A percentile compares a stretch with the other conserved stretches of the same genome.
Evolutionary conservation across 1,140 invertebrate genomes (phyloP).

Genomic region (Drosophila seguyi): DNA sequence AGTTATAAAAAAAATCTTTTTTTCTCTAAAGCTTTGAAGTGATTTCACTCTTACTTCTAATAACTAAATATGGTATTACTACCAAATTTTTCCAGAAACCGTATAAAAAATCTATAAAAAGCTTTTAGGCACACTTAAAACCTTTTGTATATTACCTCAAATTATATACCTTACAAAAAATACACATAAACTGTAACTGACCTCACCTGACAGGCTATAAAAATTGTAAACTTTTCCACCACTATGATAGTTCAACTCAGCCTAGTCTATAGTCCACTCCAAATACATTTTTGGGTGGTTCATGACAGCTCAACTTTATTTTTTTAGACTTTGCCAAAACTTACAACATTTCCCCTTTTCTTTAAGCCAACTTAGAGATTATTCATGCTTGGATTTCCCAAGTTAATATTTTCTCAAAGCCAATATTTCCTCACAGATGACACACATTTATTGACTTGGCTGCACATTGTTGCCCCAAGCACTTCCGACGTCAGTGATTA

Average conservation of each 20-base stretch:
- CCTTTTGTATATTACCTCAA: conserved; percentile 12
- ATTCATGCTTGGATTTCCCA: conserved; percentile 34
- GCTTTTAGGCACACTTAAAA: not conserved
- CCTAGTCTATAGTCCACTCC: not conserved
- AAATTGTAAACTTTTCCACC: not conserved
- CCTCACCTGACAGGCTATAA: conserved; percentile 14
- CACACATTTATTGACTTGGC: conserved; percentile 24
- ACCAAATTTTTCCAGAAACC: not conserved
- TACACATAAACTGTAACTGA: conserved; percentile 4
- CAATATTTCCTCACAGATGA: conserved; percentile 40
- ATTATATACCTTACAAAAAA: conserved; percentile 7
- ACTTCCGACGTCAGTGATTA: conserved; percentile 48
- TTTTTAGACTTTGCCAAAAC: not conserved
- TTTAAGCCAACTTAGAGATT: not conserved
- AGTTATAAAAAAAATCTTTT: not conserved
- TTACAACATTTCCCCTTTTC: not conserved
- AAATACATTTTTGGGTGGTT: not conserved
- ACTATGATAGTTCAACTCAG: not conserved
- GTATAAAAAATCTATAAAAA: not conserved
- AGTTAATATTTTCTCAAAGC: conserved; percentile 9
- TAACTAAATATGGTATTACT: not conserved
- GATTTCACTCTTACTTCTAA: not conserved
- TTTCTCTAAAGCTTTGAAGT: not conserved
- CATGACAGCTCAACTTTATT: not conserved
- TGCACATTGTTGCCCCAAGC: not conserved